Base-by-base conservation (phyloP, 2,888 invertebrate genomes). In the Peribatodes rhomboidaria region DNA sequence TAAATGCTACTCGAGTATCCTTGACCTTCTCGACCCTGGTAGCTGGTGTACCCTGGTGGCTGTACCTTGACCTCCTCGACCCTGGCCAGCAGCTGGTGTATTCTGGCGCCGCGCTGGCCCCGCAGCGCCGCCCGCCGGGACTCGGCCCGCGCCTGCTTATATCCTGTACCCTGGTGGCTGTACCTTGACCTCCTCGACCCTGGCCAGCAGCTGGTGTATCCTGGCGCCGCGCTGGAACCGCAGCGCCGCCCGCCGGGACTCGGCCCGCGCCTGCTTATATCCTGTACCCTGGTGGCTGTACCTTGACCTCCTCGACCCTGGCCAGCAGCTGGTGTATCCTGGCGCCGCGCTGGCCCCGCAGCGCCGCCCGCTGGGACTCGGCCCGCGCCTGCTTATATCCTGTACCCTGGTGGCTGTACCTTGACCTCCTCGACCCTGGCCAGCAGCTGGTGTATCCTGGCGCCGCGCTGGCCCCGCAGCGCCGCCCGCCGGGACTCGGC, bases 351-450 rank as follows among this genome's bases (percentile, higher is more conserved):
- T 98, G 97, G 59, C 97, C 96, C 76, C 97, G 95, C 35, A 98
- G 90, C 74, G 96, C 95, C 75, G 96, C 96, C 0, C 99, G 93
- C 75, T 98, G 97, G 66, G 97, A 96, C 76, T 98, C 97, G 0
- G 99, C 99, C 65, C 97, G 95, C 0, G 97, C 97, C 82, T 99
- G 98, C 81, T 98, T 98, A 98, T 97, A 80, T 97, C 97, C 27
- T 6, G 6, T n/a, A n/a, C 27, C 27, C 27, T 27, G n/a, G n/a
- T n/a, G n/a, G n/a, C n/a, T n/a, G n/a, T 6, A 27, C 27, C 27
- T 27, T 27, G 27, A 27, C 27, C 6, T 27, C 27, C 27, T 27
- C 27, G 2, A 27, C 27, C 27, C 27, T 27, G 3, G 3, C 27
- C 27, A 27, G 27, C 27, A 27, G 27, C 27, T 27, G 27, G 27